phyloP scores from a whole-genome alignment of 1,140 invertebrate species.

The Anadara kagoshimensis region DNA sequence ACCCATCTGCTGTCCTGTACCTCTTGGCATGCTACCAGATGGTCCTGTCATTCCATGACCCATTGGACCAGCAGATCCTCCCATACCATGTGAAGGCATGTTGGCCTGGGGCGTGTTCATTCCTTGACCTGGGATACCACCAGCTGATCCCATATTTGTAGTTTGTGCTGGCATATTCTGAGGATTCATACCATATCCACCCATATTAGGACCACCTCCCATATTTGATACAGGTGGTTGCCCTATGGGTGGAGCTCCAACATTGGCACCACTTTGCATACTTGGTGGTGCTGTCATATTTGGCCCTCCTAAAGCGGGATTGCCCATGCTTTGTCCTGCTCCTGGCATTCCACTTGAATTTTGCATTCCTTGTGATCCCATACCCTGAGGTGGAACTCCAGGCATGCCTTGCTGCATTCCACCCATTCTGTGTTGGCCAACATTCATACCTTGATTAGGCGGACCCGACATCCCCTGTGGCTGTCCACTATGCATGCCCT shows the following conservation, averaged over 20 bases:
- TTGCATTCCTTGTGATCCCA: slow-evolving; percentile 32
- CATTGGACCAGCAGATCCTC: no score
- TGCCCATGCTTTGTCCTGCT: slow-evolving; percentile 20
- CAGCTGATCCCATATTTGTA: slow-evolving; percentile 20
- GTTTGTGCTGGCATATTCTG: slow-evolving; percentile 44
- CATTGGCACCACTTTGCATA: slow-evolving; percentile 28
- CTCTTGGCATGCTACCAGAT: neutral
- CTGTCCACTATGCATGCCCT: slow-evolving; percentile 43
- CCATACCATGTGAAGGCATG: no score
- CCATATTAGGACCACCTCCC: slow-evolving; percentile 19
- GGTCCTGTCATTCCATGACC: no score
- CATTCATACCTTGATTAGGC: slow-evolving; percentile 29
- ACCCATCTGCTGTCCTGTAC: slow-evolving; percentile 7
- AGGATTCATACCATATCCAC: slow-evolving; percentile 25
- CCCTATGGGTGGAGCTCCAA: neutral
- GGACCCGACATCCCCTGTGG: slow-evolving; percentile 41
- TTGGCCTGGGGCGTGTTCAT: neutral
- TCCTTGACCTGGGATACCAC: slow-evolving; percentile 3
- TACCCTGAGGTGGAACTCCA: slow-evolving; percentile 20
- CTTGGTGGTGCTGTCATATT: slow-evolving; percentile 50
- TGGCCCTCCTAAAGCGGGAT: slow-evolving; percentile 28
- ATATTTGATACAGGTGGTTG: slow-evolving; percentile 8
- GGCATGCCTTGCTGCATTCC: slow-evolving; percentile 38
- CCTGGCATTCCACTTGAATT: slow-evolving; percentile 64
- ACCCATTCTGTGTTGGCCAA: slow-evolving; percentile 35